phyloP scores from a whole-genome alignment of 2,113 vertebrate species.

The Lepus europaeus region DNA sequence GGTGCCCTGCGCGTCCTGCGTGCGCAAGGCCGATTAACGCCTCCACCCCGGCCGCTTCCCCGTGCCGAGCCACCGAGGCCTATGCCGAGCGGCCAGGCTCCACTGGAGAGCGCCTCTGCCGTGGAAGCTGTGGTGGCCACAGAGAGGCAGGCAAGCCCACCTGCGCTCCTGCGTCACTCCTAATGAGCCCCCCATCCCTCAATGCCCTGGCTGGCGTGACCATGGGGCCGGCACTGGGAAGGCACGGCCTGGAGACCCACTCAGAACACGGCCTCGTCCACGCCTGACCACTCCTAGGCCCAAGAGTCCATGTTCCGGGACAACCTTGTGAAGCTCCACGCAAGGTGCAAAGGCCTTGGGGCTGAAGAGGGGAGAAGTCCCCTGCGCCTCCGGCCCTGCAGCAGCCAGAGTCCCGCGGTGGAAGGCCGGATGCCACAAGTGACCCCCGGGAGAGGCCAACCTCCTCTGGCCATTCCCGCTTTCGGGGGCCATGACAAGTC shows the following conservation, averaged over 20 bases:
- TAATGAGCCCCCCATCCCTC: too few species aligned
- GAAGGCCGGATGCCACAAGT: not conserved
- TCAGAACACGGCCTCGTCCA: not conserved
- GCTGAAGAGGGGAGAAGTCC: not conserved
- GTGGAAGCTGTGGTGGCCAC: conserved; percentile 42
- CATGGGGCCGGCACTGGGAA: fast-evolving
- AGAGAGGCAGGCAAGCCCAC: too few species aligned
- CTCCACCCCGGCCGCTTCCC: not conserved
- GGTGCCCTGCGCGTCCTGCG: not conserved
- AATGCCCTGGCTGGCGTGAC: too few species aligned
- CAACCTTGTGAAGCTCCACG: not conserved
- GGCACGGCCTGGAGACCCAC: not conserved
- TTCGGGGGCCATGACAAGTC: not conserved
- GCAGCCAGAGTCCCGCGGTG: not conserved
- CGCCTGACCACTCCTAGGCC: not conserved
- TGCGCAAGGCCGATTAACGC: conserved; percentile 42
- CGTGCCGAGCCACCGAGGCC: conserved; percentile 58
- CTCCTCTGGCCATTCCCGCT: not conserved
- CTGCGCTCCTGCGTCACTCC: too few species aligned
- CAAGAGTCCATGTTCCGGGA: not conserved
- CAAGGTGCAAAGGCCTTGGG: not conserved
- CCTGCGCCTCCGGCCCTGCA: not conserved
- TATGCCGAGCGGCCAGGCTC: conserved; percentile 77
- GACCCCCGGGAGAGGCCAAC: not conserved
- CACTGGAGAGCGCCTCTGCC: conserved; percentile 66